Percentiles rank a stretch among this genome's conserved stretches.
phyloP scores from a whole-genome alignment of 2,113 vertebrate species.

The Anhinga rufa region DNA sequence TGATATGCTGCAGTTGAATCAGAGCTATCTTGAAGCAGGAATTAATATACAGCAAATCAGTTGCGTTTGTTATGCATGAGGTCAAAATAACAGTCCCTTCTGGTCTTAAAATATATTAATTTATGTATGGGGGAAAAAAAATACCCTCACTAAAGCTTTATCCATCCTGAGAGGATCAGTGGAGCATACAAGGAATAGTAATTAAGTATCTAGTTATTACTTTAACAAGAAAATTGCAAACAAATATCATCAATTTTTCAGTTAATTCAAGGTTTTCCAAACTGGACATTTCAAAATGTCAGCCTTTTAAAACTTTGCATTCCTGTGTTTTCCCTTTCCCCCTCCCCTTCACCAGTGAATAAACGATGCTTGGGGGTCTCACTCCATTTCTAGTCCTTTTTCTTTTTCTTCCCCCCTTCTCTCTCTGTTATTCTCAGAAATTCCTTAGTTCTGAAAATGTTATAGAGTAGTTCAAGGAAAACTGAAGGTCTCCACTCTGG shows the following conservation, averaged over 20 bases:
- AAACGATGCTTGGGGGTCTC: background rate
- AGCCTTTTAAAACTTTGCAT: background rate
- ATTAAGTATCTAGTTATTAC: background rate
- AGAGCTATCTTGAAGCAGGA: background rate
- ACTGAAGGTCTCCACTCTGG: background rate
- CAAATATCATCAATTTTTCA: background rate
- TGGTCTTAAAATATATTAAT: conserved; percentile 17
- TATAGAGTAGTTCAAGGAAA: background rate
- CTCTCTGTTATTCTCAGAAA: background rate
- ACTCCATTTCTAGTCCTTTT: background rate
- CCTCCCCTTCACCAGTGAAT: background rate
- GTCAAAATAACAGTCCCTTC: background rate
- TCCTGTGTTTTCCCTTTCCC: background rate
- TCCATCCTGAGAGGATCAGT: background rate
- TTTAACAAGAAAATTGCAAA: background rate
- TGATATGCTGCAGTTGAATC: background rate
- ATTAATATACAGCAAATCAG: background rate
- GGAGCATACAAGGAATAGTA: background rate
- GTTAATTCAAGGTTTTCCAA: background rate
- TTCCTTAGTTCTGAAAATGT: background rate
- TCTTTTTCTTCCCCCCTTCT: background rate
- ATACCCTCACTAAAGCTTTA: background rate
- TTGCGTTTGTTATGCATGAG: background rate
- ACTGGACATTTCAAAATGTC: background rate
- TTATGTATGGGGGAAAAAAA: background rate